These are phyloP conservation scores for Brenthis ino DNA, from an alignment of 2,888 invertebrate genomes.

Conservation along the genomic window DNA sequence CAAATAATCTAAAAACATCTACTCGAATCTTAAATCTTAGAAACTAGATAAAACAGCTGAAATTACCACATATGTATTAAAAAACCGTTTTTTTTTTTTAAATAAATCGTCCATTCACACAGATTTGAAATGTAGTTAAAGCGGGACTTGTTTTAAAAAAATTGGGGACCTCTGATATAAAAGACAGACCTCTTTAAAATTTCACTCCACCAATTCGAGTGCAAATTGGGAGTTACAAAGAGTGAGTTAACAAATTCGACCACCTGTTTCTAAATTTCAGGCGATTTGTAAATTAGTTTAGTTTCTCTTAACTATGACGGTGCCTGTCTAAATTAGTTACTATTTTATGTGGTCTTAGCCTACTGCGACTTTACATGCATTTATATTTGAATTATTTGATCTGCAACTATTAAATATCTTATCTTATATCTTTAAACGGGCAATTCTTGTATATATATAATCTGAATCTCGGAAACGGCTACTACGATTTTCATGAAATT, in stretches of 20 bases:
- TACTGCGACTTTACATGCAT: too few species aligned
- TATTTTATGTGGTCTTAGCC: background rate
- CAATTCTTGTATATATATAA: too few species aligned
- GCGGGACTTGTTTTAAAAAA: background rate
- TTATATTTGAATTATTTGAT: background rate
- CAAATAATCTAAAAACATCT: too few species aligned
- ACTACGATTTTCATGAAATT: too few species aligned
- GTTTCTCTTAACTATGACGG: constrained; percentile 20
- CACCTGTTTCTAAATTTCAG: constrained; percentile 46
- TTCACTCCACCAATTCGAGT: constrained; percentile 57
- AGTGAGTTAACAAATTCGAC: constrained; percentile 49
- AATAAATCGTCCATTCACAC: background rate
- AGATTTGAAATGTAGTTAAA: background rate
- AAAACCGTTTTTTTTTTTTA: background rate
- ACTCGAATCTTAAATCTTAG: too few species aligned
- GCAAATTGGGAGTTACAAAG: constrained; percentile 55
- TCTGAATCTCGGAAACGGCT: too few species aligned
- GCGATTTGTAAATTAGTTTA: constrained; percentile 30
- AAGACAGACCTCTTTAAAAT: constrained; percentile 53
- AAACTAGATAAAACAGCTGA: too few species aligned
- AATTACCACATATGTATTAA: background rate
- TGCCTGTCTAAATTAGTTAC: constrained; percentile 8
- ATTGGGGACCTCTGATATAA: constrained; percentile 10
- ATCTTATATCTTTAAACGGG: too few species aligned
- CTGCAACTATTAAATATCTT: too few species aligned